Evolutionary conservation across 2,888 invertebrate genomes (phyloP), one percentile per base, ranked within the genome.

Genomic region (Abrostola tripartita): DNA sequence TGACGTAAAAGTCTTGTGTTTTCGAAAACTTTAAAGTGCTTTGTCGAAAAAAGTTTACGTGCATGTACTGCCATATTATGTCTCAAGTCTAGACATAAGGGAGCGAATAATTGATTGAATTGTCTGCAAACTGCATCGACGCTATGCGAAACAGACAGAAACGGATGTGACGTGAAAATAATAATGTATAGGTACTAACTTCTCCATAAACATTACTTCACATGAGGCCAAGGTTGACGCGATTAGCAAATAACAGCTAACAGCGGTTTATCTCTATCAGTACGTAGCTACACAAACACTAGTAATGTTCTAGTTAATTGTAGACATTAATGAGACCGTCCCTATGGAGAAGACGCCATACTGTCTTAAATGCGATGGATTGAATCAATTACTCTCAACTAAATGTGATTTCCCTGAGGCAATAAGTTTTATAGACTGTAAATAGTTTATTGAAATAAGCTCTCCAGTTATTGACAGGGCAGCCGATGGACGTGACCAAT

Each of bases 201-300:
- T 58, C 52, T 24, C 38, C 52, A 41, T 35, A 36, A 10, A 44
- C 12, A 40, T 49, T n/a, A 36, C 36, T 38, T 37, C 2, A 7
- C 35, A 40, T 36, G 59, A 44, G n/a, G 1, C 5, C 57, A 75
- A 75, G 75, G 77, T 9, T 59, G 14, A 52, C 8, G 52, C 59
- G 58, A 69, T 77, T 64, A 75, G 59, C 77, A 55, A 65, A 72
- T 55, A 60, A n/a, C 8, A 37, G 35, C 52, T 62, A 66, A 66
- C 44, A 38, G 36, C 50, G 51, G 51, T 40, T 73, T 69, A 75
- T 76, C 69, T 76, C 10, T 59, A 37, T 36, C 35, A 50, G 12
- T 12, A 37, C 35, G 49, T 61, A 36, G 38, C 47, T 50, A 35
- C 42, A 54, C 40, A 36, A 52, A 71, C 41, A 52, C 42, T 14